Evolutionary conservation across 1,140 invertebrate species (phyloP), one percentile per base, ranked within the genome.

Genomic region (Helicoverpa zea): DNA sequence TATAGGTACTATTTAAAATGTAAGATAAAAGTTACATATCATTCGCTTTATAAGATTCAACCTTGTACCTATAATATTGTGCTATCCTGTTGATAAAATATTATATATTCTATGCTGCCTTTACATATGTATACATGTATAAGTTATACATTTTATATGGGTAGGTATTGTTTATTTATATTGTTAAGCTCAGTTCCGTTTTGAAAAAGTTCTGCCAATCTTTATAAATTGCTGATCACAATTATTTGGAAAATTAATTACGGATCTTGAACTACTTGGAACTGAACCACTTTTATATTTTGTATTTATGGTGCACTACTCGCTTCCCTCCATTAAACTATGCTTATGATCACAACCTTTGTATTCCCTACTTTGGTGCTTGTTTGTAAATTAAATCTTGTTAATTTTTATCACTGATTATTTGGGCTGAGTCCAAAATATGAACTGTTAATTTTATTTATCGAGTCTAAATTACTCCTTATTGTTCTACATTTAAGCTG

Each of bases 21-120:
- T 92, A 92, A 92, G 89, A 87, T 87, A 84, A 88, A 90, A 91
- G 87, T 88, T 86, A 94, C 93, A 94, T 94, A 94, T 94, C 93
- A 94, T 92, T 94, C 92, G 93, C 92, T 94, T 94, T 94, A 91
- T 94, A 93, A 94, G 91, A 89, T 84, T 73, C 74, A 73, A 76
- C 59, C 58, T 76, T 83, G 77, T 83, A 85, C 72, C 81, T 83
- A 81, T 77, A 54, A 79, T 78, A 83, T 84, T 84, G 76, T 79
- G 81, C 83, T 84, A 83, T 83, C 80, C 81, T 81, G 83, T 84
- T 83, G 87, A 84, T 79, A 81, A 84, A 87, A 75, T 83, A 80
- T 82, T 74, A 82, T 86, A 86, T 88, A 88, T 89, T 89, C 77
- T 89, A 85, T 81, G 84, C 83, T 86, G 84, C 76, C 74, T 88